Evolutionary conservation across 1,140 invertebrate species (phyloP), one percentile per base, ranked within the genome.

Genomic region (Ctenoplectra terminalis): DNA sequence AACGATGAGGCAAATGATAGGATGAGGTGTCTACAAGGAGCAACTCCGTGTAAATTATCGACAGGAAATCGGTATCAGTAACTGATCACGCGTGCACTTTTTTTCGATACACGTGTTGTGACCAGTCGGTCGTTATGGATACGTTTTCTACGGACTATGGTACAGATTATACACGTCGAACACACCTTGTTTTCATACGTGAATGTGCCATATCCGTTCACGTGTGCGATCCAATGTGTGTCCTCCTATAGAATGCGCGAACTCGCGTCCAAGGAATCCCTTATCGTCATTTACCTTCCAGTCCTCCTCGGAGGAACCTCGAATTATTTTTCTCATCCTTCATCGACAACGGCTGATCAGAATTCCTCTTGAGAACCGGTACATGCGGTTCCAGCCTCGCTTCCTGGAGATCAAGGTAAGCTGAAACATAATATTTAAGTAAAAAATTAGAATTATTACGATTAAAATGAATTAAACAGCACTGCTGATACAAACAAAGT

Each of bases 111-210:
- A 75, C 63, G 48, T 91, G 90, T 91, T 91, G 88, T 91, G 88
- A 73, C 83, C 83, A 17, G 37, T 79, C 50, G 81, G 89, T 90
- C 79, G 89, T 90, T 90, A 90, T 90, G 88, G 90, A 89, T 85
- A 90, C 89, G 77, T 78, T 58, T 58, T 72, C 74, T 60, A n/a
- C 56, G 64, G 46, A 76, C 70, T 52, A 69, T 50, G 37, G 46
- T 84, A 88, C 75, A 60, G 75, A 29, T 61, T 52, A 26, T 50
- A 60, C 31, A 81, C 34, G 54, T 74, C 23, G 56, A 66, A 76
- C 75, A 87, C 79, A 83, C 79, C 78, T 82, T 37, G 63, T 85
- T 79, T 82, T 83, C 72, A 70, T 63, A 78, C 46, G 50, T 56
- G 63, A 43, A 56, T 31, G 71, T 63, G 34, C 43, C 43, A n/a